Conservation (phyloP, 2,888 invertebrate genomes). For the Pollenia amentaria region DNA sequence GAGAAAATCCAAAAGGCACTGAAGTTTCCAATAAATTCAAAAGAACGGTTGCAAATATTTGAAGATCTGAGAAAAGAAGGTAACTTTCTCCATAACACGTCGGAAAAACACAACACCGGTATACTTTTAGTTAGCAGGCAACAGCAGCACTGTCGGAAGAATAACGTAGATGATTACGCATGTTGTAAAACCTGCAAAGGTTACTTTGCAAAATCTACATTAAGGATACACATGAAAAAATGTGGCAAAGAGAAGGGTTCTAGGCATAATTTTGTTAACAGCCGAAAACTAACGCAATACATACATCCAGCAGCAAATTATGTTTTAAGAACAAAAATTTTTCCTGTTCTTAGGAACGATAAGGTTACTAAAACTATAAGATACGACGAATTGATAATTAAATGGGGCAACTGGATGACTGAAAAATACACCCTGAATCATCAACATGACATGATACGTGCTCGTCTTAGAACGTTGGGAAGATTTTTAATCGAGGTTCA, state of each 20-base stretch:
- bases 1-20: not conserved
- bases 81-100: not conserved
- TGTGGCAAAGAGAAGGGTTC: not conserved
- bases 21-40: not conserved
- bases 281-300: conserved; percentile 7
- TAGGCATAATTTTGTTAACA: not conserved
- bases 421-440: not conserved
- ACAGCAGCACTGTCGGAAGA: not conserved
- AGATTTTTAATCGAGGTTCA: not conserved
- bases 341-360: conserved; percentile 4
- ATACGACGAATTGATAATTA: conserved; percentile 17
- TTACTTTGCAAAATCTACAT: not conserved
- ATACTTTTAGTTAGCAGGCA: not conserved
- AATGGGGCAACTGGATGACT: not conserved
- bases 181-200: conserved; percentile 5
- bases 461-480: no score
- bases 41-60: not conserved
- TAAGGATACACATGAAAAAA: not conserved
- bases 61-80: conserved; percentile 3
- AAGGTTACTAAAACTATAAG: not conserved
- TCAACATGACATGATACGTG: conserved; percentile 2
- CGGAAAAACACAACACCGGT: not conserved
- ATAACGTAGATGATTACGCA: not conserved
- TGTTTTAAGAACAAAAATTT: conserved; percentile 1
- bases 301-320: conserved; percentile 4